Evolutionary conservation across 2,113 vertebrate genomes (phyloP).

Genomic region (Microcebus griseorufus): DNA sequence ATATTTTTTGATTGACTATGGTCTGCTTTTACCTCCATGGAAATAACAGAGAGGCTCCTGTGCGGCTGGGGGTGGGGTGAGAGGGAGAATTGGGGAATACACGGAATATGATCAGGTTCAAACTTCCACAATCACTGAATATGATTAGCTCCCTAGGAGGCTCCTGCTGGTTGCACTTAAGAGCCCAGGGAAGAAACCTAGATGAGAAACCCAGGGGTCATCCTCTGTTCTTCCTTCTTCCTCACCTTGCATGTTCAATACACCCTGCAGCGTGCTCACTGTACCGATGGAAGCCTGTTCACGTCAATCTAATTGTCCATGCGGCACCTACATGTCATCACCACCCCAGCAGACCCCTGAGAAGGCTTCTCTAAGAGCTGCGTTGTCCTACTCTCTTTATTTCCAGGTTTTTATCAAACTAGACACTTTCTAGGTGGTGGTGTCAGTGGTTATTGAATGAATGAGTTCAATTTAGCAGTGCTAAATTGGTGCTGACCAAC

Average conservation of each 20-base stretch:
- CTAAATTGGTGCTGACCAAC: not conserved
- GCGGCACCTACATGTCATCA: fast-evolving
- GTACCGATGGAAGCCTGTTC: not conserved
- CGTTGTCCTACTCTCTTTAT: not conserved
- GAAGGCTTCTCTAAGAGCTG: not conserved
- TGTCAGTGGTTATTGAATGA: not conserved
- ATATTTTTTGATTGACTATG: not conserved
- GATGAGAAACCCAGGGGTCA: not conserved
- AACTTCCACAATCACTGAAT: not conserved
- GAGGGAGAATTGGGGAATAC: not conserved
- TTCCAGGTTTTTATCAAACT: not conserved
- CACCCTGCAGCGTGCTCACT: too few relatives aligned
- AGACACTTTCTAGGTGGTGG: not conserved
- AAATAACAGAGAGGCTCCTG: not conserved
- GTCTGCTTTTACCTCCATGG: not conserved
- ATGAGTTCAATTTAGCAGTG: not conserved
- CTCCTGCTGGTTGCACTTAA: not conserved
- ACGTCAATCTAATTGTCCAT: not conserved
- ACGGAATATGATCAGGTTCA: not conserved
- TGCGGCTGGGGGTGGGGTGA: too few relatives aligned
- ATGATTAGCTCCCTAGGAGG: not conserved
- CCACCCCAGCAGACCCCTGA: not conserved
- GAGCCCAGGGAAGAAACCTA: not conserved
- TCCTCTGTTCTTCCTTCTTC: not conserved
- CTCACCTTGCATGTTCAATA: not conserved